A percentile compares a stretch with the other conserved stretches of the same genome.
These are phyloP conservation scores for Ophioninae sp. DNA, from an alignment of 2,888 invertebrate species.

Conservation along the genomic window DNA sequence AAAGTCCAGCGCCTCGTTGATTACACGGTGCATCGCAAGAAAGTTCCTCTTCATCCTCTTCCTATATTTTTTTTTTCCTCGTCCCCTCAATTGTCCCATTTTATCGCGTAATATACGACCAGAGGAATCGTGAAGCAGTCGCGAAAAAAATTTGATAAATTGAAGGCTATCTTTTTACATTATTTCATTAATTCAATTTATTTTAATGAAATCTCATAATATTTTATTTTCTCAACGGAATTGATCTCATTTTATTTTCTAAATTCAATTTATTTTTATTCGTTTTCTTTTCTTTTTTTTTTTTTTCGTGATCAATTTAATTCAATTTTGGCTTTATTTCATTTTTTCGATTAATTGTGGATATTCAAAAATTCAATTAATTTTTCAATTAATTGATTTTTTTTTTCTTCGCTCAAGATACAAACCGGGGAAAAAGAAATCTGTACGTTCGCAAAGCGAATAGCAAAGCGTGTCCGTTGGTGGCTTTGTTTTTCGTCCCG, in stretches of 20 bases:
- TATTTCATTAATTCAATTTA: too few species aligned
- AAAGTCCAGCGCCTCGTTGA: conserved; percentile 18
- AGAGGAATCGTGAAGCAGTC: too few species aligned
- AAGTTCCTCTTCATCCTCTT: background rate
- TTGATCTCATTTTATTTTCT: too few species aligned
- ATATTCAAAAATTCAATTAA: too few species aligned
- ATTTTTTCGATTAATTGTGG: too few species aligned
- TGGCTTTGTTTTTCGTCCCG: conserved; percentile 29
- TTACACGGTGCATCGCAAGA: background rate
- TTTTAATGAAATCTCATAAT: too few species aligned
- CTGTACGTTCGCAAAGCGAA: conserved; percentile 8
- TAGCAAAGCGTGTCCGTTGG: conserved; percentile 14
- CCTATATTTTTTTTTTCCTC: background rate
- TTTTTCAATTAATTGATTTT: conserved; percentile 10
- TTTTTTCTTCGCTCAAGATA: background rate
- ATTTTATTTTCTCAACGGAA: too few species aligned
- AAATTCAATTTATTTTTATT: too few species aligned
- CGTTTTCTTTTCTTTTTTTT: too few species aligned
- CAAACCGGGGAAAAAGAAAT: background rate
- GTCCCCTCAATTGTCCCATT: background rate
- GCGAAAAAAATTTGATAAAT: background rate
- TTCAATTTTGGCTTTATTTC: too few species aligned
- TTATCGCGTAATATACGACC: background rate
- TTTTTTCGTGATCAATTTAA: too few species aligned
- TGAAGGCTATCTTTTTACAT: too few species aligned